These are phyloP conservation scores for Hydra vulgaris DNA, from an alignment of 30 jellyfish, hydroid and myxozoan species.

Conservation along the genomic window DNA sequence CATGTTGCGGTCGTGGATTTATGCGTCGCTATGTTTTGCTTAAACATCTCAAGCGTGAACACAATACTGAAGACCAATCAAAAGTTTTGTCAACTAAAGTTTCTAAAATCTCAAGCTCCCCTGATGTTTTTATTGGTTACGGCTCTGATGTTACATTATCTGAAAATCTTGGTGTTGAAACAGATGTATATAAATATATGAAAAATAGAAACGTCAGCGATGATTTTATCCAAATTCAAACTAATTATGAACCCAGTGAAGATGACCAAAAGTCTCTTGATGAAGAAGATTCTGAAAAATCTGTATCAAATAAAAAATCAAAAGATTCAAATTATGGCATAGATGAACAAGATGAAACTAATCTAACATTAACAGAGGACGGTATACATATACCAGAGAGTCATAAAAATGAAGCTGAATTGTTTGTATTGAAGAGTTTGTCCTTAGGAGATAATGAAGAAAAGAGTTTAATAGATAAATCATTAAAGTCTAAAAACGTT, in stretches of 20 bases:
- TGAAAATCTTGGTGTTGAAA: background rate
- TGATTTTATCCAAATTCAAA: background rate
- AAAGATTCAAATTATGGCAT: background rate
- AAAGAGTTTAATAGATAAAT: background rate
- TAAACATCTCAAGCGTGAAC: constrained; percentile 15
- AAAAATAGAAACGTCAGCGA: background rate
- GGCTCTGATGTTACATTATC: constrained; percentile 1
- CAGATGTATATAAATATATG: background rate
- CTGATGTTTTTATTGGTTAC: constrained; percentile 4
- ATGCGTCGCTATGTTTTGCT: constrained; percentile 31
- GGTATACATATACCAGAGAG: background rate
- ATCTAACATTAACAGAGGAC: background rate
- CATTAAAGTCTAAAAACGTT: background rate
- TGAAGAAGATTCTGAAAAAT: background rate
- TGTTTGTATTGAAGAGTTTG: background rate
- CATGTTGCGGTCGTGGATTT: constrained; percentile 31
- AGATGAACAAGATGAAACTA: background rate
- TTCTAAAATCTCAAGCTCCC: background rate
- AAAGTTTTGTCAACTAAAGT: constrained; percentile 16
- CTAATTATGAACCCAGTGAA: background rate
- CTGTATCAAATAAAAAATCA: background rate
- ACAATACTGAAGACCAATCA: constrained; percentile 15
- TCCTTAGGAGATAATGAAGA: background rate
- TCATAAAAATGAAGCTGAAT: background rate
- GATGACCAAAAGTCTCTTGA: background rate